These are phyloP conservation scores for Bovichtus variegatus DNA, from an alignment of 2,797 vertebrate genomes.

Conservation along the genomic window DNA sequence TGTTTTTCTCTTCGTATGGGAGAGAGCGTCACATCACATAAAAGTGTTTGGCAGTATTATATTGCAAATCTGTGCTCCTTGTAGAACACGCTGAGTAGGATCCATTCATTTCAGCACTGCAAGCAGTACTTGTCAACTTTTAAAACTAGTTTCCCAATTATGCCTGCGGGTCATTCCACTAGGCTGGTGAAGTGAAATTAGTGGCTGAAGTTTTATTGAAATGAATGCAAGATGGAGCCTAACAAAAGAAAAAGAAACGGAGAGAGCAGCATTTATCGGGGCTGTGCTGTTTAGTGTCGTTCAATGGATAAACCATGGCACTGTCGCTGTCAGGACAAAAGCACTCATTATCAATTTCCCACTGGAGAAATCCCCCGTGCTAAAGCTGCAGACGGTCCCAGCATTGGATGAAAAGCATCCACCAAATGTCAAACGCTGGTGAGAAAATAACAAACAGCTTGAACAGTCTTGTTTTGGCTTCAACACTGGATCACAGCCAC, in stretches of 20 bases:
- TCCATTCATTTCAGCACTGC: conserved; percentile 37
- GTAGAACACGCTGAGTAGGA: conserved; percentile 15
- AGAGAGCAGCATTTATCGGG: conserved; percentile 37
- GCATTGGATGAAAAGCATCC: conserved; percentile 43
- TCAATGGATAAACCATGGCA: conserved; percentile 42
- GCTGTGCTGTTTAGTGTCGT: conserved; percentile 39
- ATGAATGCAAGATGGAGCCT: conserved; percentile 32
- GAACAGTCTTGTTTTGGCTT: conserved; percentile 56
- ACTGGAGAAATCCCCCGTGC: conserved; percentile 18
- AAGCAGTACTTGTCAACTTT: conserved; percentile 50
- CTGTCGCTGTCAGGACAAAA: conserved; percentile 53
- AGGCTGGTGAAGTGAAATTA: conserved; percentile 42
- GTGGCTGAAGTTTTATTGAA: conserved; percentile 39
- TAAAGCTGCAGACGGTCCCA: conserved; percentile 27
- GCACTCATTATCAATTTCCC: conserved; percentile 65
- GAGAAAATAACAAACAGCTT: conserved; percentile 67
- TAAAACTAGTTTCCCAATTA: conserved; percentile 29
- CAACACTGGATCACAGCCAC: conserved; percentile 27
- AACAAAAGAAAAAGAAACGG: conserved; percentile 8
- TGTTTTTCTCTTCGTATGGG: background rate
- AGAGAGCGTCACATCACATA: background rate
- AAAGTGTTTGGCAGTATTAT: conserved; percentile 11
- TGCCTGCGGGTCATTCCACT: conserved; percentile 21
- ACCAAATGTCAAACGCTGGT: conserved; percentile 64
- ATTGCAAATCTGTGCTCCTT: conserved; percentile 37